Evolutionary conservation across 2,888 invertebrate species (phyloP).

Genomic region (Drosophila demipolita): DNA sequence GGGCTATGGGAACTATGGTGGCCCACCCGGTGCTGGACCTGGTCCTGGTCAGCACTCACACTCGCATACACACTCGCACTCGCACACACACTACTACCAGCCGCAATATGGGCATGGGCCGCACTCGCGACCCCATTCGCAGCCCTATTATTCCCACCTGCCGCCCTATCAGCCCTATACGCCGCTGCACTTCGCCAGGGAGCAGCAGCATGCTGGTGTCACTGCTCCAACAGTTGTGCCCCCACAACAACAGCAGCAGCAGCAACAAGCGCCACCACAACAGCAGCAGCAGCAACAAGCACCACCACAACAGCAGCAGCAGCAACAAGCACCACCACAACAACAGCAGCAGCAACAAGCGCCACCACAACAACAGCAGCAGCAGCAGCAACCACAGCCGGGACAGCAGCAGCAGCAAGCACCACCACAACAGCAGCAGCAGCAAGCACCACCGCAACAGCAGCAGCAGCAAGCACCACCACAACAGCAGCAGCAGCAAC

Average conservation of each 20-base stretch:
- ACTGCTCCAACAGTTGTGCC: conserved; percentile 81
- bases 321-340: conserved; percentile 3
- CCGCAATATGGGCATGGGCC: conserved; percentile 84
- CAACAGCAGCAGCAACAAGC: conserved; percentile 12
- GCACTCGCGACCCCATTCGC: conserved; percentile 78
- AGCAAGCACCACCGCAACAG: conserved; percentile 28
- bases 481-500: conserved; percentile 40
- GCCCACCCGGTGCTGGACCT: conserved; percentile 66
- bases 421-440: conserved; percentile 22
- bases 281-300: conserved; percentile 59
- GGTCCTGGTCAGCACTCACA: conserved; percentile 81
- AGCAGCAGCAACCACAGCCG: conserved; percentile 9
- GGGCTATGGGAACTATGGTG: conserved; percentile 83
- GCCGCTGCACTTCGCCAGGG: conserved; percentile 52
- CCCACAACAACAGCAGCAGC: conserved; percentile 43
- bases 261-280: conserved; percentile 58
- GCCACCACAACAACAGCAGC: conserved; percentile 43
- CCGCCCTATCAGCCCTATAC: conserved; percentile 84
- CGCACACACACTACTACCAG: conserved; percentile 84
- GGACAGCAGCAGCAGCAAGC: no score
- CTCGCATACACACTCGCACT: conserved; percentile 83
- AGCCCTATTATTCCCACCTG: conserved; percentile 84
- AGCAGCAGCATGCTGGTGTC: conserved; percentile 44
- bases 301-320: conserved; percentile 43
- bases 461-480: conserved; percentile 30